Evolutionary conservation across 2,113 vertebrate species (phyloP).

Genomic region (Orientallactaga bullata): DNA sequence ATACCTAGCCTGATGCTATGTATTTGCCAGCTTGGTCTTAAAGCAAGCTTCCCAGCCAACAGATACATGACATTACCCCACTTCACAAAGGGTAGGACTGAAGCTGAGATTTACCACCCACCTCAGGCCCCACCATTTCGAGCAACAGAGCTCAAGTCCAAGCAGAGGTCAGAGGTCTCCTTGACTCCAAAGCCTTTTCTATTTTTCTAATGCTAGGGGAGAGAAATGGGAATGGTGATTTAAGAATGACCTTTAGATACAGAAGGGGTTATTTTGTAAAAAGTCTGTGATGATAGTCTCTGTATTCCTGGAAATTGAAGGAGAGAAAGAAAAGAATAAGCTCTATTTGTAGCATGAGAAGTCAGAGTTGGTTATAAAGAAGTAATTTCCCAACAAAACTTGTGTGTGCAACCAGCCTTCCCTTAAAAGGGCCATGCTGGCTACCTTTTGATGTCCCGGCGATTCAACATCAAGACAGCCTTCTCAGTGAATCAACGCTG

Average conservation of each 20-base stretch:
- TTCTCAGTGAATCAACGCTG: conserved; percentile 21
- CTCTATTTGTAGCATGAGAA: not conserved
- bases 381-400: conserved; percentile 39
- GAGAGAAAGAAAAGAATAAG: not conserved
- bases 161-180: not conserved
- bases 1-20: not conserved
- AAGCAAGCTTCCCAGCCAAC: not conserved
- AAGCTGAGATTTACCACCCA: not conserved
- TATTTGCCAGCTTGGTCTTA: not conserved
- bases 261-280: conserved; percentile 10
- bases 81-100: not conserved
- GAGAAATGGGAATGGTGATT: not conserved
- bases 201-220: not conserved
- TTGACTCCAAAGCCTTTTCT: conserved; percentile 4
- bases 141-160: not conserved
- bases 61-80: not conserved
- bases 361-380: conserved; percentile 39
- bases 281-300: not conserved
- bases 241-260: conserved; percentile 48
- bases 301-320: conserved; percentile 2
- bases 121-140: not conserved
- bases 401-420: not conserved
- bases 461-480: not conserved
- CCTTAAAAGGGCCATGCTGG: not conserved
- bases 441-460: conserved; percentile 23